phyloP scores from a whole-genome alignment of 2,797 vertebrate genomes.

The Siniperca obscura region DNA sequence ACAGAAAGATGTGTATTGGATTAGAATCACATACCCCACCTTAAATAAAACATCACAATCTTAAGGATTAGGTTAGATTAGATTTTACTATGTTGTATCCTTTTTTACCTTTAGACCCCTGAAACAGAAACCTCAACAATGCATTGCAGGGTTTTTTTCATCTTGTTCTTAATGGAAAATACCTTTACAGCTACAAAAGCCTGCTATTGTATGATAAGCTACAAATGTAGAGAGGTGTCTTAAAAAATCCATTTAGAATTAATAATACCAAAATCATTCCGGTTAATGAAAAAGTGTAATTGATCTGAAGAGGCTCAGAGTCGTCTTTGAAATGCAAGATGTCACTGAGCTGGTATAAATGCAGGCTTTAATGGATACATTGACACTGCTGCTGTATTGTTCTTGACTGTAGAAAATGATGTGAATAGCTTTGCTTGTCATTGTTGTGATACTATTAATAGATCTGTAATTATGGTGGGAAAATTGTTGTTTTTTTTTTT shows the following conservation, averaged over 20 bases:
- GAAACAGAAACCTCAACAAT: constrained; percentile 53
- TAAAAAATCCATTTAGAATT: constrained; percentile 84
- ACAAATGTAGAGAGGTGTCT: constrained; percentile 76
- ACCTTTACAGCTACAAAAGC: constrained; percentile 74
- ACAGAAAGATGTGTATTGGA: no score
- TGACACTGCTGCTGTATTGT: constrained; percentile 79
- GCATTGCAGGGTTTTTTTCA: constrained; percentile 15
- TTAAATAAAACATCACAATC: neutral
- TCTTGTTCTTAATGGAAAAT: constrained; percentile 73
- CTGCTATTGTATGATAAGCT: constrained; percentile 86
- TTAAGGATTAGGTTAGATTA: neutral
- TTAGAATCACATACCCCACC: no score
- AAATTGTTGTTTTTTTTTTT: constrained; percentile 80
- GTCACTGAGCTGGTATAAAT: constrained; percentile 82
- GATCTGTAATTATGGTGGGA: constrained; percentile 84
- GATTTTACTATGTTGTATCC: constrained; percentile 3
- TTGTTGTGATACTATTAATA: constrained; percentile 87
- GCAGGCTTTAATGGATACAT: constrained; percentile 81
- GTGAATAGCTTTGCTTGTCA: constrained; percentile 82
- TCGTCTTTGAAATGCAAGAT: constrained; percentile 85
- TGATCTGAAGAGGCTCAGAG: constrained; percentile 82
- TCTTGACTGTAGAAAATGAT: constrained; percentile 82
- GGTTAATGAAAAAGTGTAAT: constrained; percentile 85
- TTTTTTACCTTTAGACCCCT: constrained; percentile 17
- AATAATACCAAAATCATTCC: constrained; percentile 81